These are phyloP conservation scores for Ecliptopera silaceata DNA, from an alignment of 2,888 invertebrate genomes.

Conservation along the genomic window DNA sequence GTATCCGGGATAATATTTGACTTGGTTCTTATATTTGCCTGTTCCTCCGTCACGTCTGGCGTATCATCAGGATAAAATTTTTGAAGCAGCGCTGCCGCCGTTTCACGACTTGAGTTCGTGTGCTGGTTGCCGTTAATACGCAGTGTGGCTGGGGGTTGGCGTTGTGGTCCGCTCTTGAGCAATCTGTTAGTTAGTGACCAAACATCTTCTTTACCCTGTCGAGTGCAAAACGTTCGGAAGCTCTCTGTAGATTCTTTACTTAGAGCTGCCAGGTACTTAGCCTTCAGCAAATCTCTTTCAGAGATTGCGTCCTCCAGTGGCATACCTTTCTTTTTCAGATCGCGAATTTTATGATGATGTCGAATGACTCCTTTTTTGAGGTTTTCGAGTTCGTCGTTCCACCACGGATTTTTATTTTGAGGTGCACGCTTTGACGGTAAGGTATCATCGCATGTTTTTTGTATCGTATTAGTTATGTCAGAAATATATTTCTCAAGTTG, in stretches of 20 bases:
- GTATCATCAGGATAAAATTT: background rate
- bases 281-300: background rate
- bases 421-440: background rate
- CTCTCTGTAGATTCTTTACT: background rate
- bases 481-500: background rate
- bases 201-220: background rate
- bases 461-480: background rate
- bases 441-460: background rate
- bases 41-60: background rate
- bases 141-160: background rate
- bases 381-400: background rate
- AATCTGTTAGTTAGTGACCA: slow-evolving; percentile 3
- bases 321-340: background rate
- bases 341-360: background rate
- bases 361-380: background rate
- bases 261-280: background rate
- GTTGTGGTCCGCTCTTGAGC: background rate
- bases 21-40: background rate
- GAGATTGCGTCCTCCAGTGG: background rate
- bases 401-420: background rate
- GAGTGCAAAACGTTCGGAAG: background rate
- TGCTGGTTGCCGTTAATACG: background rate
- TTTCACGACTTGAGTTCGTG: background rate
- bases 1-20: background rate
- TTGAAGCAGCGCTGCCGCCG: background rate